Base-by-base conservation (phyloP, 2,888 invertebrate species). In the Andrena bicolor region DNA sequence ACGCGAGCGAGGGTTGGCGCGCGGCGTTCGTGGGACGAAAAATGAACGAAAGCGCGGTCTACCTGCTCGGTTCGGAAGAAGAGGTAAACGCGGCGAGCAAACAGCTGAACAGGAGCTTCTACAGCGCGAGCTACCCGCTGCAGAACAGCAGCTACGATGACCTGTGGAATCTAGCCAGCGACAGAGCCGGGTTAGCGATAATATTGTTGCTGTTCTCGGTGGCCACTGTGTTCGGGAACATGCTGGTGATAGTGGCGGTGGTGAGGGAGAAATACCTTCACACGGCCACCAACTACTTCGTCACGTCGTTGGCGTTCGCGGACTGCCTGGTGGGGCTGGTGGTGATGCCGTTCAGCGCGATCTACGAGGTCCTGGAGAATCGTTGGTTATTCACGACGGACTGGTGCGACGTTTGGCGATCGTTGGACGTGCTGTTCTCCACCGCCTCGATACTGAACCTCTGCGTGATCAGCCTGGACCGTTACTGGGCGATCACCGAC, bases 401-500 rank as follows among this genome's bases (percentile, higher is more conserved):
- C 90, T 99, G 98, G 98, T 99, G 99, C 94, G 99, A 99, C 93
- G 96, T 99, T 28, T 99, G 99, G 99, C 96, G 99, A 73, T 99
- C 99, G 0, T 94, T 99, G 84, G 99, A 99, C 93, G 99, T 99
- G 1, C 95, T 99, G 1, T 99, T 99, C 90, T 98, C 98, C 90
- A 99, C 99, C 0, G 99, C 99, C 5, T 99, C 99, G 13, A 99
- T 99, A 90, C 95, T 99, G 69, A 99, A 99, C 94, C 95, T 99
- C 73, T 99, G 99, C 94, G 99, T 99, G 41, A 99, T 99, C 91
- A 98, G 98, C 0, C 94, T 99, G 90, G 99, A 99, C 94, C 96
- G 99, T 23, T 99, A 99, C 94, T 99, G 99, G 99, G 99, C 99
- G 63, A 99, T 99, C 84, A 99, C 99, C 16, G 99, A 99, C 94